Evolutionary conservation across 30 jellyfish, hydroid and myxozoan genomes (phyloP).

Genomic region (Turritopsis dohrnii): DNA sequence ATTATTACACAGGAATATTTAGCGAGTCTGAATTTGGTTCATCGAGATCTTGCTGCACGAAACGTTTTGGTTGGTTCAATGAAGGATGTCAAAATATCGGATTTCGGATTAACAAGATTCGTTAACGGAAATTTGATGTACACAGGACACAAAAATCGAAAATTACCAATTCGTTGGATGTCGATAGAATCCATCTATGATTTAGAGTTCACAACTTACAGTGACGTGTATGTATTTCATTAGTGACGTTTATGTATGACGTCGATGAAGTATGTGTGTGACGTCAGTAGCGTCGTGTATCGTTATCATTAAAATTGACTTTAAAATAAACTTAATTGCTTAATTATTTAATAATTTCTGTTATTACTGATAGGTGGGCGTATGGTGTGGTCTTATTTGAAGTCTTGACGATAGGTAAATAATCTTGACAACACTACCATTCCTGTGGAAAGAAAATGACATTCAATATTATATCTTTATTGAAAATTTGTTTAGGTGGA

Average conservation of each 20-base stretch:
- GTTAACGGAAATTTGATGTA: constrained; percentile 64
- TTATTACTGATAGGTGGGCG: no score
- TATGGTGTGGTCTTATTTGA: constrained; percentile 42
- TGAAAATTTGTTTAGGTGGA: constrained; percentile 47
- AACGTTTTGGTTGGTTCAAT: constrained; percentile 80
- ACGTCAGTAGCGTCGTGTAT: not conserved
- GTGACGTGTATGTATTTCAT: constrained; percentile 70
- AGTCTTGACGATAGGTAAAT: constrained; percentile 37
- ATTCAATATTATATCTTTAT: no score
- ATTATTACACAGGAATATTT: constrained; percentile 54
- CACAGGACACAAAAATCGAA: constrained; percentile 62
- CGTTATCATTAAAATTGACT: not conserved
- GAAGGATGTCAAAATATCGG: constrained; percentile 70
- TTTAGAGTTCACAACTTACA: constrained; percentile 65
- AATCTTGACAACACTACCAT: not conserved
- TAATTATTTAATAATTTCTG: no score
- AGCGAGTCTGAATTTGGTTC: constrained; percentile 61
- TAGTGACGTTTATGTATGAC: no score
- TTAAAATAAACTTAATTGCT: no score
- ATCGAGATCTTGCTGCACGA: constrained; percentile 96
- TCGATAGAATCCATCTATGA: constrained; percentile 89
- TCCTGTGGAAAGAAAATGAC: not conserved
- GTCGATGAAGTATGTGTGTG: no score
- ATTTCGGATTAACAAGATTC: constrained; percentile 76
- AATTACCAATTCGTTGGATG: constrained; percentile 95